phyloP scores from a whole-genome alignment of 2,888 invertebrate genomes.

The Drosophila parthenogenetica region DNA sequence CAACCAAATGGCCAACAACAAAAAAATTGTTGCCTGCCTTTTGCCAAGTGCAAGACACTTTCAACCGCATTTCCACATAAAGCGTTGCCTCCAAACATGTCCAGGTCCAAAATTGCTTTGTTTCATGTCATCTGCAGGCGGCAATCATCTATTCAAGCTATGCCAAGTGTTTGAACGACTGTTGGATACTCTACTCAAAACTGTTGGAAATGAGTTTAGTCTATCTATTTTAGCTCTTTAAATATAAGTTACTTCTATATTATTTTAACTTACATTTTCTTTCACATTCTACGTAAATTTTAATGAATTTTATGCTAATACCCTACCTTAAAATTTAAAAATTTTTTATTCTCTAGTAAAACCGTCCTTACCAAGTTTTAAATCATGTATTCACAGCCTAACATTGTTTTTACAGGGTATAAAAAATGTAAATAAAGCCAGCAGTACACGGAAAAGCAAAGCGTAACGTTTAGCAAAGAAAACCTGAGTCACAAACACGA shows the following conservation, averaged over 20 bases:
- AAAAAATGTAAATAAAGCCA: background rate
- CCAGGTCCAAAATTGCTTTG: constrained; percentile 50
- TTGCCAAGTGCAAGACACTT: constrained; percentile 48
- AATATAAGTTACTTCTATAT: too few species aligned
- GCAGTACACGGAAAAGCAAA: background rate
- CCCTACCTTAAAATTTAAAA: too few species aligned
- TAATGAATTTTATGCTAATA: too few species aligned
- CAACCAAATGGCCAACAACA: constrained; percentile 33
- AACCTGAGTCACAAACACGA: constrained; percentile 1
- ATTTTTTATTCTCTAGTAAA: too few species aligned
- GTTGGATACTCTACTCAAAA: constrained; percentile 5
- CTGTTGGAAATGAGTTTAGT: background rate
- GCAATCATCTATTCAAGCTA: constrained; percentile 15
- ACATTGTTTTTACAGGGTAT: background rate
- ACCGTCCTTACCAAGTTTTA: too few species aligned
- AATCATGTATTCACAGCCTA: background rate
- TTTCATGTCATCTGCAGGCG: constrained; percentile 58
- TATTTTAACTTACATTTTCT: too few species aligned
- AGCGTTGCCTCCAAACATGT: constrained; percentile 28
- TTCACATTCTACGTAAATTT: too few species aligned
- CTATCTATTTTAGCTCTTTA: too few species aligned
- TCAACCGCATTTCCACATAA: constrained; percentile 20
- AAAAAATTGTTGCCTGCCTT: constrained; percentile 5
- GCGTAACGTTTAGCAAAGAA: background rate
- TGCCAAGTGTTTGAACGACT: background rate